phyloP scores from a whole-genome alignment of 1,140 invertebrate species.

The Asobara japonica region DNA sequence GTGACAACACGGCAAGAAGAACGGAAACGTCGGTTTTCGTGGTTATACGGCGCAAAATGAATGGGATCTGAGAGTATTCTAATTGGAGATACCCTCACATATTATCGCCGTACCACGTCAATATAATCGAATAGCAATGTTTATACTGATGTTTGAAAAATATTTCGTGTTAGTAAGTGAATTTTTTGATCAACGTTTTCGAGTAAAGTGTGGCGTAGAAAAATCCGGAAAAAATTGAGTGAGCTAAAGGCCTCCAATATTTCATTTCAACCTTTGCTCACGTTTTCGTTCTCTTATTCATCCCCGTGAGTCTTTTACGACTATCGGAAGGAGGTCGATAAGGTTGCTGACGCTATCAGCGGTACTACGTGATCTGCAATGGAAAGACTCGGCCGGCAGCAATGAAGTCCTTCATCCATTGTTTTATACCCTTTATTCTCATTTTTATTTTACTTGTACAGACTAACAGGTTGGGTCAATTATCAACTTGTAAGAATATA shows the following conservation, averaged over 20 bases:
- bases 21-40: too few relatives aligned
- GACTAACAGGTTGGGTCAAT: too few relatives aligned
- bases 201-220: background rate
- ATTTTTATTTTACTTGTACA: too few relatives aligned
- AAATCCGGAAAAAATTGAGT: background rate
- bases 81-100: too few relatives aligned
- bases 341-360: background rate
- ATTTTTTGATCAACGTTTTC: background rate
- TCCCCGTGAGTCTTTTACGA: slow-evolving; percentile 12
- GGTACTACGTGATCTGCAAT: background rate
- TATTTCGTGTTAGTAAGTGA: background rate
- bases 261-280: background rate
- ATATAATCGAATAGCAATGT: too few relatives aligned
- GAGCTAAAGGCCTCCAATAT: background rate
- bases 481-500: too few relatives aligned
- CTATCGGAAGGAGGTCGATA: slow-evolving; percentile 12
- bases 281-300: background rate
- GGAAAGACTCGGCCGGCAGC: background rate
- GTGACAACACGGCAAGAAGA: too few relatives aligned
- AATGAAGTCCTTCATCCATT: background rate
- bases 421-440: slow-evolving; percentile 1
- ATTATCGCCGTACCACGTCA: too few relatives aligned
- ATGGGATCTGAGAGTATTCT: too few relatives aligned
- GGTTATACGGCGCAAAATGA: too few relatives aligned
- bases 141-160: too few relatives aligned